Base-by-base conservation (phyloP, 2,888 invertebrate genomes). In the Apamea crenata region DNA sequence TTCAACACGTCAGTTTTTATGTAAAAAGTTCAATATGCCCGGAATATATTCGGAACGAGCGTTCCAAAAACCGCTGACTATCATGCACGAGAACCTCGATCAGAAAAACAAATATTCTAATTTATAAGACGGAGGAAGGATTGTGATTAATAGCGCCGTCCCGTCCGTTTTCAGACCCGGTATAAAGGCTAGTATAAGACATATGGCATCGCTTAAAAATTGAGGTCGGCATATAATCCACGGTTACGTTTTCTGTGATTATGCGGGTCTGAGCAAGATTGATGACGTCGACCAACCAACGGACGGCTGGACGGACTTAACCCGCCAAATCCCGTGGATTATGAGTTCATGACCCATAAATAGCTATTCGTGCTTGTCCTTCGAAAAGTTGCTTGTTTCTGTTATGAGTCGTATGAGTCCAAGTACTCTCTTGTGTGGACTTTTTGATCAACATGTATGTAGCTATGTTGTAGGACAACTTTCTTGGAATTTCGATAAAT, bases 251-350 rank as follows among this genome's bases (percentile, higher is more conserved):
- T 94, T 94, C 94, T 93, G 94, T 95, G 96, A 95, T 96, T 95
- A 96, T 95, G 92, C 94, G 95, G 95, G 94, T 91, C 93, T 95
- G 96, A 96, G 95, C 94, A 95, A 96, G 96, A 96, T 96, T 96
- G 96, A 96, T 96, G 96, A 93, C 91, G 91, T 87, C 90, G 88
- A 90, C 87, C 87, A 83, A 82, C 89, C 90, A 91, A 86, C 87
- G 88, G 90, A 91, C 90, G 91, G 89, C 90, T 78, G 90, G 90
- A 88, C 92, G 91, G 93, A 93, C 94, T 94, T 93, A 93, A 90
- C 92, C 92, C 90, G 40, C 82, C 82, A 91, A 94, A 94, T 93
- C 95, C 94, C 71, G 36, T 67, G 94, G 95, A 95, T 96, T 96
- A 96, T 94, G 93, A 93, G 95, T 95, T 96, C 96, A 96, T 94